Percentiles rank a stretch among this genome's conserved stretches.
phyloP scores from a whole-genome alignment of 1,140 invertebrate species.

The Drosophila cardini region DNA sequence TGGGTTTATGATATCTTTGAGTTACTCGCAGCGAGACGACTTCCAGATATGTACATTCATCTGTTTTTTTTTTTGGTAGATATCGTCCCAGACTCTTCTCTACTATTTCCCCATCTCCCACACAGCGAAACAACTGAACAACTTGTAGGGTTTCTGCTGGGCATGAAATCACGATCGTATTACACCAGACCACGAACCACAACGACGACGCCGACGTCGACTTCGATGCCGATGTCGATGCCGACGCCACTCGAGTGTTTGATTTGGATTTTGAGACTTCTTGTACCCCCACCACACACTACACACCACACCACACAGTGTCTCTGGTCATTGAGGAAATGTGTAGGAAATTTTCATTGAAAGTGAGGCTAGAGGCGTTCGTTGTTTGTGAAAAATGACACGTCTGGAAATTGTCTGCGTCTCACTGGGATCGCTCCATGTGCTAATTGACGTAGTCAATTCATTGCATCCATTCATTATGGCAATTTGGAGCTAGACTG shows the following conservation, averaged over 20 bases:
- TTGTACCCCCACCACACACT: not conserved
- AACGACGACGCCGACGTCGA: slow-evolving; percentile 23
- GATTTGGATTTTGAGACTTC: slow-evolving; percentile 42
- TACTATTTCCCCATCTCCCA: slow-evolving; percentile 21
- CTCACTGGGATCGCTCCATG: slow-evolving; percentile 23
- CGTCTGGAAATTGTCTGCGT: slow-evolving; percentile 56
- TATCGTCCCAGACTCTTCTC: slow-evolving; percentile 51
- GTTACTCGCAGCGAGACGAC: slow-evolving; percentile 36
- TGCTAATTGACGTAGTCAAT: slow-evolving; percentile 30
- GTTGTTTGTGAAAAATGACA: slow-evolving; percentile 80
- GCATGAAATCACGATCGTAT: slow-evolving; percentile 72
- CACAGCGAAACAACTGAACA: slow-evolving; percentile 11
- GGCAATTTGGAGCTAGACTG: slow-evolving; percentile 13
- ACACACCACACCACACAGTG: too few species aligned
- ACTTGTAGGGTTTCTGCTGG: slow-evolving; percentile 71
- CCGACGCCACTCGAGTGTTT: slow-evolving; percentile 55
- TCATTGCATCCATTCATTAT: slow-evolving; percentile 42
- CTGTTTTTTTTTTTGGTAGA: slow-evolving; percentile 8
- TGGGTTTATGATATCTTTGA: slow-evolving; percentile 69
- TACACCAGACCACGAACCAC: slow-evolving; percentile 55
- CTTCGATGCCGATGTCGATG: slow-evolving; percentile 20
- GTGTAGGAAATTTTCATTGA: slow-evolving; percentile 69
- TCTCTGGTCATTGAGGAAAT: slow-evolving; percentile 65
- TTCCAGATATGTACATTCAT: slow-evolving; percentile 28
- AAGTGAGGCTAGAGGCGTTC: slow-evolving; percentile 54